Percentiles rank a stretch among this genome's conserved stretches.
These are phyloP conservation scores for Tauraco hartlaubi DNA, from an alignment of 2,797 vertebrate genomes.

Conservation along the genomic window DNA sequence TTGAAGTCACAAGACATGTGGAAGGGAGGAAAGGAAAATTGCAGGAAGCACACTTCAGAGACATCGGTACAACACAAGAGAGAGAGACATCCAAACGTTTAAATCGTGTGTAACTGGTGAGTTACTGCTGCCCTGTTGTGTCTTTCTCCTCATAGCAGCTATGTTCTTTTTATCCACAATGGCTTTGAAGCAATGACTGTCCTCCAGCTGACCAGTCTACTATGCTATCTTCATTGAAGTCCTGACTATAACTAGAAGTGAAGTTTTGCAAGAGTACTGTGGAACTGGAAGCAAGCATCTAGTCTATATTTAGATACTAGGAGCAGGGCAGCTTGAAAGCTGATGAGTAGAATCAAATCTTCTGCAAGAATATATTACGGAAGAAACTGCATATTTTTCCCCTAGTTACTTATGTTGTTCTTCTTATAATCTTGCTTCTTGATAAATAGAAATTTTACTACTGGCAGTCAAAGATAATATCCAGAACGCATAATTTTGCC, in stretches of 20 bases:
- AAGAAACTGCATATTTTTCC: not conserved
- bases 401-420: not conserved
- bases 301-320: not conserved
- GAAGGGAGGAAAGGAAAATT: not conserved
- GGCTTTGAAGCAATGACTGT: conserved; percentile 24
- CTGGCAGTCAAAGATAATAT: not conserved
- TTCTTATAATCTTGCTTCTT: not conserved
- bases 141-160: not conserved
- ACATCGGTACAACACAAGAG: not conserved
- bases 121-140: conserved; percentile 30
- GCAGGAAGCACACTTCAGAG: conserved; percentile 39
- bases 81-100: not conserved
- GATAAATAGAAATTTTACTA: not conserved
- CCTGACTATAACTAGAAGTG: not conserved
- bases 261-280: not conserved
- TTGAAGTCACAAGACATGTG: not conserved
- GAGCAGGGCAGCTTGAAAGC: not conserved
- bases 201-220: conserved; percentile 27
- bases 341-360: not conserved
- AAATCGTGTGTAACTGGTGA: not conserved
- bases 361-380: not conserved
- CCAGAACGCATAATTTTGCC: not conserved
- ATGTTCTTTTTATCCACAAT: not conserved
- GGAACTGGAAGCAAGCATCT: not conserved
- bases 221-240: not conserved